Conservation (phyloP, 1,140 invertebrate genomes). For the Reticulitermes speratus region DNA sequence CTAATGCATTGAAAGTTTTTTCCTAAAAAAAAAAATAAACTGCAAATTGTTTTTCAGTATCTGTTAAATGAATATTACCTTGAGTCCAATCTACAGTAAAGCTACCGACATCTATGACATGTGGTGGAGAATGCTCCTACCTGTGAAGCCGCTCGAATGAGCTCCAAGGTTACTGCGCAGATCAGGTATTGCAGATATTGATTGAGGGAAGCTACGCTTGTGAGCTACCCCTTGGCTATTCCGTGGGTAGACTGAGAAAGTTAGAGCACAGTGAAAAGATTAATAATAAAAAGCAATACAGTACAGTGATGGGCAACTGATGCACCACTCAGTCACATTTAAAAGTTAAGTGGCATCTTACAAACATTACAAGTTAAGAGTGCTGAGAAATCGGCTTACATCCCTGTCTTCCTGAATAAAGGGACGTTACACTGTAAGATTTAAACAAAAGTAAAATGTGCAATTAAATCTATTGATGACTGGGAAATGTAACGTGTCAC, state of each 20-base stretch:
- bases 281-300: slow-evolving; percentile 29
- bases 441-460: too few species aligned
- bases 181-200: slow-evolving; percentile 77
- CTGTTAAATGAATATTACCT: not conserved
- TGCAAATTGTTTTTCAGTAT: not conserved
- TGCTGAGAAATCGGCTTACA: slow-evolving; percentile 34
- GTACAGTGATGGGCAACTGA: slow-evolving; percentile 27
- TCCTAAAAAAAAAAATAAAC: too few species aligned
- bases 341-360: not conserved
- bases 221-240: slow-evolving; percentile 82
- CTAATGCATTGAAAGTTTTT: too few species aligned
- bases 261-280: slow-evolving; percentile 30
- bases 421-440: too few species aligned
- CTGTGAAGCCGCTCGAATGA: slow-evolving; percentile 35
- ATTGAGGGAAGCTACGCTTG: slow-evolving; percentile 76
- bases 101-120: not conserved
- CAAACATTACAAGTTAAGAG: not conserved
- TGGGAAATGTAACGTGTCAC: too few species aligned
- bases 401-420: not conserved
- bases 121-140: slow-evolving; percentile 30
- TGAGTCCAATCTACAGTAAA: not conserved
- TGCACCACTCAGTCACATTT: not conserved
- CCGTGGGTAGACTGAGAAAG: slow-evolving; percentile 48
- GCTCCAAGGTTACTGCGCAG: slow-evolving; percentile 63
- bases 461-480: too few species aligned